Conservation (phyloP, 2,113 vertebrate species). For the Gallinago jamesoni region DNA sequence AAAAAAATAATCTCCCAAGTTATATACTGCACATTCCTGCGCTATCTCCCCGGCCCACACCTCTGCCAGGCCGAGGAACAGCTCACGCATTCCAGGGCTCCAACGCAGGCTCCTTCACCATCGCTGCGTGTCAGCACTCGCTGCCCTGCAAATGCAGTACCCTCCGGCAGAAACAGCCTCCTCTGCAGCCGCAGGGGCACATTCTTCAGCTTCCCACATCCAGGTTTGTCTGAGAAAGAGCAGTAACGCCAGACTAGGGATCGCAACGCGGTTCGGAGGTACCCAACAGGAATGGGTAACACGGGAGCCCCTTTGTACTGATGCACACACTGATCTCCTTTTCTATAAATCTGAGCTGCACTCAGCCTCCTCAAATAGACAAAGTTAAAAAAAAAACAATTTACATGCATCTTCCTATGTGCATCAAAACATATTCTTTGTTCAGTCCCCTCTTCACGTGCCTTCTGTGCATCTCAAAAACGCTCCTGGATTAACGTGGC, state of each 20-base stretch:
- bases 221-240: background rate
- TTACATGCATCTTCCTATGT: background rate
- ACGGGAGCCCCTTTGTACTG: fast-evolving
- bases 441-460: background rate
- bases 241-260: background rate
- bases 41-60: background rate
- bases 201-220: slow-evolving; percentile 4
- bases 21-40: background rate
- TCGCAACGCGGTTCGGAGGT: background rate
- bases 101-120: background rate
- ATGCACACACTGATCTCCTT: background rate
- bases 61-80: background rate
- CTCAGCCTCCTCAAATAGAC: background rate
- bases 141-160: background rate
- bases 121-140: background rate
- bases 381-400: background rate
- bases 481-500: background rate
- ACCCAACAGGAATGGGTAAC: background rate
- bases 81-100: background rate
- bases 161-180: background rate
- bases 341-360: background rate
- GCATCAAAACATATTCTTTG: background rate
- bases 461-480: background rate
- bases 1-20: background rate
- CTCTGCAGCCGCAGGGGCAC: background rate